phyloP scores from a whole-genome alignment of 2,888 invertebrate species.

The Pterostichus madidus region DNA sequence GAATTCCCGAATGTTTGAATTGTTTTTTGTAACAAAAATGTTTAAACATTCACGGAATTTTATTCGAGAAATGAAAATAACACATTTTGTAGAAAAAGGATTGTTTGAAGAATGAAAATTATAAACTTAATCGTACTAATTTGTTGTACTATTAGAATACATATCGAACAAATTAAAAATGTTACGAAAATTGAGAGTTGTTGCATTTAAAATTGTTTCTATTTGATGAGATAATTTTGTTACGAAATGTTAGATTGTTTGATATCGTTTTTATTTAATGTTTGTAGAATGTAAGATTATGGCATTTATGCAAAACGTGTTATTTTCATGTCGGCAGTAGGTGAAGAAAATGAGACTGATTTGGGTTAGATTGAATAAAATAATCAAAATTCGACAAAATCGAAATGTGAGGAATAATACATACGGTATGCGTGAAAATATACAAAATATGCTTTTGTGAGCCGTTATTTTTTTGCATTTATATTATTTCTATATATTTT shows the following conservation, averaged over 20 bases:
- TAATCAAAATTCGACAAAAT: constrained; percentile 52
- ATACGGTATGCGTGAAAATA: constrained; percentile 46
- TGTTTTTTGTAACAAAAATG: constrained; percentile 31
- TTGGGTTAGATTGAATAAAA: constrained; percentile 47
- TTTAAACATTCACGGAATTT: constrained; percentile 27
- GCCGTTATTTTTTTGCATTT: constrained; percentile 58
- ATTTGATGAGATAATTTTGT: constrained; percentile 8
- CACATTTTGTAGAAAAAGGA: constrained; percentile 23
- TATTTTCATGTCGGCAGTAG: constrained; percentile 29
- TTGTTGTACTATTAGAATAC: constrained; percentile 1
- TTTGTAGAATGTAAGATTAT: constrained; percentile 2
- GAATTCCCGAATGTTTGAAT: not conserved
- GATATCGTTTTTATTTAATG: constrained; percentile 24
- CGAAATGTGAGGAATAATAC: constrained; percentile 25
- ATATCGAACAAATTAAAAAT: constrained; percentile 17
- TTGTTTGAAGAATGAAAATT: not conserved
- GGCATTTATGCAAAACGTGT: constrained; percentile 14
- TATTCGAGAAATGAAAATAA: constrained; percentile 37
- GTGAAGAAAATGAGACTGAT: constrained; percentile 61
- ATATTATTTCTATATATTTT: constrained; percentile 38
- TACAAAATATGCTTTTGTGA: constrained; percentile 56
- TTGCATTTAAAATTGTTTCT: constrained; percentile 16
- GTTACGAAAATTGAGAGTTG: constrained; percentile 24
- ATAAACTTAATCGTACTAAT: not conserved
- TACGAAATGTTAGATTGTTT: constrained; percentile 1